These are phyloP conservation scores for Zeus faber DNA, from an alignment of 2,113 vertebrate species.

Conservation along the genomic window DNA sequence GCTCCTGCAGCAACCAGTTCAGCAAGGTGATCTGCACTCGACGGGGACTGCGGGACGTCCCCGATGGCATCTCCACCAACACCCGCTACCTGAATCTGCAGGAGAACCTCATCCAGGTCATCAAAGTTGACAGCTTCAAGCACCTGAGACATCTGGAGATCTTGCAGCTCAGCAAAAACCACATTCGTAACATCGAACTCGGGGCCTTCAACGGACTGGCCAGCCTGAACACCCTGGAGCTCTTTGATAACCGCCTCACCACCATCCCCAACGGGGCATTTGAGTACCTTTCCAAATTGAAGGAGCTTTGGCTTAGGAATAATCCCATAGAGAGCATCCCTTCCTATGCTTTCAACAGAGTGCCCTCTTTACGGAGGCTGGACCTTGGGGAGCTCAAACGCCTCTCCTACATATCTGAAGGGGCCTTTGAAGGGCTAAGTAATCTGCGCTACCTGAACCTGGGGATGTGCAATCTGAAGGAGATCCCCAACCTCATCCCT, in stretches of 20 bases:
- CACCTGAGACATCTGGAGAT: conserved; percentile 97
- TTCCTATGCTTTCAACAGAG: conserved; percentile 98
- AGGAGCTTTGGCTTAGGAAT: conserved; percentile 97
- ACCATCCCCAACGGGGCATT: conserved; percentile 99
- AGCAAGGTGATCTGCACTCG: conserved; percentile 98
- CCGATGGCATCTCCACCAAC: conserved; percentile 98
- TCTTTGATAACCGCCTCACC: conserved; percentile 98
- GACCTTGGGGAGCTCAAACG: conserved; percentile 96
- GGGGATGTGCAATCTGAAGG: conserved; percentile 98
- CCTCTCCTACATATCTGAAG: conserved; percentile 97
- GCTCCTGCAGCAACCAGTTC: conserved; percentile 99
- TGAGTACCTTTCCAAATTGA: conserved; percentile 98
- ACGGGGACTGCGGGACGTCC: conserved; percentile 92
- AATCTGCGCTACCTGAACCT: conserved; percentile 99
- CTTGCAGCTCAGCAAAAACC: conserved; percentile 96
- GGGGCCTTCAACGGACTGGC: conserved; percentile 98
- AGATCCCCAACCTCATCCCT: conserved; percentile 97
- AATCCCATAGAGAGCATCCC: conserved; percentile 98
- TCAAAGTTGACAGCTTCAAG: conserved; percentile 99
- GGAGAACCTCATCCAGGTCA: conserved; percentile 98
- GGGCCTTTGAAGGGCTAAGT: conserved; percentile 98
- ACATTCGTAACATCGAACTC: conserved; percentile 97
- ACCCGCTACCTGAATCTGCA: conserved; percentile 97
- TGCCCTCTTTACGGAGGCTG: conserved; percentile 91
- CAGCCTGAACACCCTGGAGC: conserved; percentile 97